phyloP scores from a whole-genome alignment of 2,888 invertebrate species.

The Notodonta ziczac region DNA sequence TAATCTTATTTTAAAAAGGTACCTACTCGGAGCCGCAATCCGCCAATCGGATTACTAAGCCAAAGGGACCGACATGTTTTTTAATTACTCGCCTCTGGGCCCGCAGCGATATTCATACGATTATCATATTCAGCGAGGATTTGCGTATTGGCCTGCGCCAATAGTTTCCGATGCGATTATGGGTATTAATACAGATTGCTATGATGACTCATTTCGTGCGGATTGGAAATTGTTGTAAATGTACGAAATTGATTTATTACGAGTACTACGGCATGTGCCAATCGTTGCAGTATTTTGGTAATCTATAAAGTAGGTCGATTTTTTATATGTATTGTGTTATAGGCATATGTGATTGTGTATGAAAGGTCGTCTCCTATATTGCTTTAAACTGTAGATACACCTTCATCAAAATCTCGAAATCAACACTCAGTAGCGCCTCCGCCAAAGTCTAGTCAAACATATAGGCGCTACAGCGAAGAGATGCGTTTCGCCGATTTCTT shows the following conservation, averaged over 20 bases:
- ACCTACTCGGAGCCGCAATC: conserved; percentile 45
- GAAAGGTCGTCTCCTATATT: too few relatives aligned
- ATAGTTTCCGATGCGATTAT: conserved; percentile 52
- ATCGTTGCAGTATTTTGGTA: not conserved
- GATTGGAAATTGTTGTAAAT: conserved; percentile 31
- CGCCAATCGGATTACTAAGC: conserved; percentile 58
- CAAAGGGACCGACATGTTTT: conserved; percentile 65
- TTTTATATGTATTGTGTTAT: too few relatives aligned
- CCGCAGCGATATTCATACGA: conserved; percentile 48
- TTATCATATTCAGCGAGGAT: conserved; percentile 61
- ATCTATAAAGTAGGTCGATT: too few relatives aligned
- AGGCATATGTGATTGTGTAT: too few relatives aligned
- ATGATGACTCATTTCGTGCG: conserved; percentile 40
- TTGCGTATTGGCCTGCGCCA: conserved; percentile 57
- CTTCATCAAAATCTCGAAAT: too few relatives aligned
- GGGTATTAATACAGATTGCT: conserved; percentile 56
- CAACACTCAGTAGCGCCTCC: too few relatives aligned
- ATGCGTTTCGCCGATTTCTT: too few relatives aligned
- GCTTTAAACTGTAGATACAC: too few relatives aligned
- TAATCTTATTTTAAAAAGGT: conserved; percentile 63
- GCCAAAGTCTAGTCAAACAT: not conserved
- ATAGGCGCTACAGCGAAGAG: not conserved
- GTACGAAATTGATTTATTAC: conserved; percentile 36
- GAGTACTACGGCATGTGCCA: conserved; percentile 15
- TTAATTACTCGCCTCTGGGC: conserved; percentile 61